These are phyloP conservation scores for Agrochola litura DNA, from an alignment of 2,888 invertebrate genomes.

Conservation along the genomic window DNA sequence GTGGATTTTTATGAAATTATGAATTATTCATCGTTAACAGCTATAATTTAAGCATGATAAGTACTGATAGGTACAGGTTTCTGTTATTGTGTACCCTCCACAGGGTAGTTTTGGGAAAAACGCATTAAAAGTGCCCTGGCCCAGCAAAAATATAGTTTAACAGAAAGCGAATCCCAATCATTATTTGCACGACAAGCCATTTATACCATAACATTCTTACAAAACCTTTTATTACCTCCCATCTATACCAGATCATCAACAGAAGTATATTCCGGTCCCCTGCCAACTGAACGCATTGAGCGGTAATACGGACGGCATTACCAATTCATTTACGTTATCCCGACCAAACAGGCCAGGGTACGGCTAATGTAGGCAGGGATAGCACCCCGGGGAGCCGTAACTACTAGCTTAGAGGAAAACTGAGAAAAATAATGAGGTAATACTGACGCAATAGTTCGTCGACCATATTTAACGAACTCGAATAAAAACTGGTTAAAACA, in stretches of 20 bases:
- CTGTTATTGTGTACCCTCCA: not conserved
- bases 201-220: not conserved
- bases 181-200: not conserved
- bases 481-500: slow-evolving; percentile 10
- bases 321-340: slow-evolving; percentile 65
- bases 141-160: not conserved
- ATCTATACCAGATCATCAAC: not conserved
- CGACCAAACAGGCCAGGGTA: slow-evolving; percentile 45
- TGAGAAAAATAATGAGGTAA: slow-evolving; percentile 62
- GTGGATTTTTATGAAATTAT: not conserved
- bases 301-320: slow-evolving; percentile 55
- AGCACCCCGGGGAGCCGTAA: slow-evolving; percentile 54
- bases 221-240: not conserved
- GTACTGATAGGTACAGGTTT: not conserved
- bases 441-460: slow-evolving; percentile 52
- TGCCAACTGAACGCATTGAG: slow-evolving; percentile 38
- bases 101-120: not conserved
- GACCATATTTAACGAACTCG: slow-evolving; percentile 30
- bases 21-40: slow-evolving; percentile 10
- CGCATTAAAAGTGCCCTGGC: too few species aligned
- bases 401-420: slow-evolving; percentile 55
- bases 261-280: slow-evolving; percentile 18
- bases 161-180: not conserved
- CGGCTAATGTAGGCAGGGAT: slow-evolving; percentile 61
- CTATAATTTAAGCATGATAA: not conserved